phyloP scores from a whole-genome alignment of 2,113 vertebrate genomes.

The Clupea harengus region DNA sequence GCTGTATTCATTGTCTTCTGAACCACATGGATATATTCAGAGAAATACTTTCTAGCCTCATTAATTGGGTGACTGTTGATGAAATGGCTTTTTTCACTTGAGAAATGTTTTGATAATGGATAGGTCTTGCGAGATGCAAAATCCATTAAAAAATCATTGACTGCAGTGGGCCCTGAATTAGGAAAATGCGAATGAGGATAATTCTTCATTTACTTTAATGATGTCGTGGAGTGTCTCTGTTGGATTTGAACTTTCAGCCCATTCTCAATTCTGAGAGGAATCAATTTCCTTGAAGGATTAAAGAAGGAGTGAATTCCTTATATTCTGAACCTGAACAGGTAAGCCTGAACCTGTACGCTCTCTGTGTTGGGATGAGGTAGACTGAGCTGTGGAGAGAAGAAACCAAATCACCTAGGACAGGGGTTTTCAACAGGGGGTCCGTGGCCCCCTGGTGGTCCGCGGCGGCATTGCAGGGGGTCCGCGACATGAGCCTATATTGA shows the following conservation, averaged over 20 bases:
- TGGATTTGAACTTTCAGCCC: not conserved
- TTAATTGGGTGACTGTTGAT: not conserved
- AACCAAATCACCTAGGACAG: not conserved
- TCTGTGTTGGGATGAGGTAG: not conserved
- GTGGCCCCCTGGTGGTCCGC: too few species aligned
- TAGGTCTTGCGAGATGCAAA: not conserved
- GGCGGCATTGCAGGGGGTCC: too few species aligned
- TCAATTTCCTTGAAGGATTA: not conserved
- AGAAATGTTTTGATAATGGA: not conserved
- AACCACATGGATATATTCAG: not conserved
- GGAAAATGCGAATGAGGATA: not conserved
- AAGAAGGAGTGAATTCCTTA: not conserved
- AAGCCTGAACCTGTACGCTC: not conserved
- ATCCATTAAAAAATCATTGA: conserved; percentile 15
- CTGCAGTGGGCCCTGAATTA: not conserved
- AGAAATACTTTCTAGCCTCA: not conserved
- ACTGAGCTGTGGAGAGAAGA: not conserved
- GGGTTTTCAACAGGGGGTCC: too few species aligned
- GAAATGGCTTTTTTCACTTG: not conserved
- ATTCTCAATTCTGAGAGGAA: not conserved
- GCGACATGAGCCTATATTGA: too few species aligned
- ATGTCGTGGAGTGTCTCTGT: not conserved
- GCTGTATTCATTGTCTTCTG: conserved; percentile 6
- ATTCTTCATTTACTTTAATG: conserved; percentile 1
- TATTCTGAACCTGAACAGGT: not conserved